A percentile compares a stretch with the other conserved stretches of the same genome.
phyloP scores from a whole-genome alignment of 2,113 vertebrate species.

The Nyctibius bracteatus region DNA sequence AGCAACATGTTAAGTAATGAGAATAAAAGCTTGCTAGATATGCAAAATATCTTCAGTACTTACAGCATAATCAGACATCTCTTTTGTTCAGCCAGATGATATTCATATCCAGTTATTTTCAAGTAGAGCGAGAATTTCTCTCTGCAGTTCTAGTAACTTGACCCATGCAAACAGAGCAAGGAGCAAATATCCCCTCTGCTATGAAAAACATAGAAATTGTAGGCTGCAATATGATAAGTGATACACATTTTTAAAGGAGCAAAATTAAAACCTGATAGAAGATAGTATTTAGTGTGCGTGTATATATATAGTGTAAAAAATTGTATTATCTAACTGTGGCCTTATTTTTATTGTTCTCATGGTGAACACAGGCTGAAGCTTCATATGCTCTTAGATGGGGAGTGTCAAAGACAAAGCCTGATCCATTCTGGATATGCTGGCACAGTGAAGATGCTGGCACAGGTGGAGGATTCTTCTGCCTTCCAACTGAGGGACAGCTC shows the following conservation, averaged over 20 bases:
- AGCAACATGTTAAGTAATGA: constrained; percentile 47
- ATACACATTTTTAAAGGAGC: not conserved
- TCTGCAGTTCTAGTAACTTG: not conserved
- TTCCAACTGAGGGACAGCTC: not conserved
- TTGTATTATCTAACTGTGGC: not conserved
- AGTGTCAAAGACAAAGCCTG: not conserved
- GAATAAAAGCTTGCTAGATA: constrained; percentile 33
- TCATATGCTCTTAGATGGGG: not conserved
- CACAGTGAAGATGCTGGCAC: not conserved
- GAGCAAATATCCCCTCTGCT: not conserved
- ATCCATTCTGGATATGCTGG: not conserved
- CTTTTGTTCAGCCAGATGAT: constrained; percentile 19
- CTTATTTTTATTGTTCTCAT: not conserved
- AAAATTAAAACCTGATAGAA: not conserved
- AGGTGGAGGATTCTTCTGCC: not conserved
- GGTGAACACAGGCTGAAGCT: not conserved
- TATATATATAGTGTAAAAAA: not conserved
- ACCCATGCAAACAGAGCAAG: not conserved
- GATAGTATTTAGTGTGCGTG: not conserved
- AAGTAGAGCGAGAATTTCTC: not conserved
- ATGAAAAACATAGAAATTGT: not conserved
- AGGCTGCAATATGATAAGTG: not conserved
- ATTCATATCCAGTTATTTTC: not conserved
- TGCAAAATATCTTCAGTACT: not conserved
- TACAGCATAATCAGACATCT: not conserved